A percentile compares a stretch with the other conserved stretches of the same genome.
These are phyloP conservation scores for Nerophis ophidion DNA, from an alignment of 2,113 vertebrate species.

Conservation along the genomic window DNA sequence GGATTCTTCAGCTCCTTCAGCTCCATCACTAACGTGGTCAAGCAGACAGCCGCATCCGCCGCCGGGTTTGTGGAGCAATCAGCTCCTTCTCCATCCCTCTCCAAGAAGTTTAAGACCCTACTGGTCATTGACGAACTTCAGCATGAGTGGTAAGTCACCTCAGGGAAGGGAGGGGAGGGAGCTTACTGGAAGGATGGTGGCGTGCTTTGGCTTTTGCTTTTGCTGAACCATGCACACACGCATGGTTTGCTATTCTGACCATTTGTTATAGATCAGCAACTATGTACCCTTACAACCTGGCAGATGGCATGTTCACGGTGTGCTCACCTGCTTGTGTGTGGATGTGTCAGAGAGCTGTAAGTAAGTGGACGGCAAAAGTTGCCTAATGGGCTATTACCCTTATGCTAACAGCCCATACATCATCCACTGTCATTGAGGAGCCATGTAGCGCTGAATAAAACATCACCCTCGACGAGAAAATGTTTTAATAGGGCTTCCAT, in stretches of 20 bases:
- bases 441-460: conserved; percentile 43
- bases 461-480: conserved; percentile 11
- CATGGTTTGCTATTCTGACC: background rate
- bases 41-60: conserved; percentile 85
- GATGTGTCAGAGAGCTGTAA: conserved; percentile 8
- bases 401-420: conserved; percentile 25
- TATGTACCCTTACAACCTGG: conserved; percentile 18
- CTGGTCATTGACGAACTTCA: conserved; percentile 90
- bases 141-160: conserved; percentile 84
- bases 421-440: conserved; percentile 12
- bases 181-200: background rate
- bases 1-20: conserved; percentile 86
- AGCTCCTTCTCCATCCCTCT: conserved; percentile 46
- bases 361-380: conserved; percentile 22
- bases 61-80: conserved; percentile 80
- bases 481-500: conserved; percentile 10
- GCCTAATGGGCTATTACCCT: conserved; percentile 24
- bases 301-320: conserved; percentile 1
- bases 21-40: conserved; percentile 91
- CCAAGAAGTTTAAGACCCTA: conserved; percentile 87
- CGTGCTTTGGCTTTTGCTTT: background rate
- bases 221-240: no score
- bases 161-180: conserved; percentile 1
- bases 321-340: conserved; percentile 27
- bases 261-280: background rate